phyloP scores from a whole-genome alignment of 2,888 invertebrate genomes.

The Megamerina dolium region DNA sequence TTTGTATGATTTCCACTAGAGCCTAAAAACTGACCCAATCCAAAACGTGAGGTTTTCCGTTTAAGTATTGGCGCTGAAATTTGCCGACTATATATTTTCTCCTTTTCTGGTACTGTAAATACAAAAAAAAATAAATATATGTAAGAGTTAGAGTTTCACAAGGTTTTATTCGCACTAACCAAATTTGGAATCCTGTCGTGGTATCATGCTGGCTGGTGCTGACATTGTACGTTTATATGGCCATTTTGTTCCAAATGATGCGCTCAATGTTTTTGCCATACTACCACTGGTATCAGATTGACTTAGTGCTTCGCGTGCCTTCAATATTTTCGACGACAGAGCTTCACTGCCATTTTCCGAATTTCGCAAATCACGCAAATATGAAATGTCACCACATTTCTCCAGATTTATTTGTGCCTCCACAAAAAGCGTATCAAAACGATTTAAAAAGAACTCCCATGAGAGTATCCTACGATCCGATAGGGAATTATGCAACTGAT shows the following conservation, averaged over 20 bases:
- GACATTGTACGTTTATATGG: constrained; percentile 93
- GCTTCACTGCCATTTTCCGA: constrained; percentile 81
- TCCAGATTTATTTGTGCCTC: constrained; percentile 93
- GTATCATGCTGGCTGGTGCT: constrained; percentile 79
- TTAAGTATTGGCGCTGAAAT: constrained; percentile 93
- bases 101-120: constrained; percentile 59
- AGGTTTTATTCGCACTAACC: constrained; percentile 47
- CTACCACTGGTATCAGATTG: constrained; percentile 62
- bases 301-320: constrained; percentile 82
- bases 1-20: constrained; percentile 46
- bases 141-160: neutral
- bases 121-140: neutral
- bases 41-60: constrained; percentile 86
- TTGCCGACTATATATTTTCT: constrained; percentile 84
- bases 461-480: constrained; percentile 83
- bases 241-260: constrained; percentile 87
- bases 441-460: constrained; percentile 97
- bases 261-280: constrained; percentile 70
- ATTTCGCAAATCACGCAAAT: constrained; percentile 74
- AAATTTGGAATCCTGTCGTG: constrained; percentile 67
- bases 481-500: constrained; percentile 88
- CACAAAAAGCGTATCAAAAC: constrained; percentile 90
- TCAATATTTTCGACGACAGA: constrained; percentile 77
- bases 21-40: constrained; percentile 74
- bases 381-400: constrained; percentile 76